Percentiles rank a stretch among this genome's conserved stretches.
phyloP scores from a whole-genome alignment of 2,113 vertebrate species.

The Dicaeum eximium region DNA sequence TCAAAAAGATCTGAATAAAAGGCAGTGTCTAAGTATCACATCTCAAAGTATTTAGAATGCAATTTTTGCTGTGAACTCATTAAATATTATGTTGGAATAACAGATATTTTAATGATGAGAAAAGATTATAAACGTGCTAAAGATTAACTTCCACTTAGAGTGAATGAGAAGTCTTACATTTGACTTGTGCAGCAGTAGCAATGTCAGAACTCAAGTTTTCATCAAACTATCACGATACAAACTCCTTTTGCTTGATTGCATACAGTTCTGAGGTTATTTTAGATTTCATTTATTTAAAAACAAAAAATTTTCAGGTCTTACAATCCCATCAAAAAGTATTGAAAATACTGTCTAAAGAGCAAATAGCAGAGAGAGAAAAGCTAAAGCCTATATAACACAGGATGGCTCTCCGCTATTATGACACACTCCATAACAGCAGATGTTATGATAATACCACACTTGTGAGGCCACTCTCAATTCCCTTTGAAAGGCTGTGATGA shows the following conservation, averaged over 20 bases:
- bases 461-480: background rate
- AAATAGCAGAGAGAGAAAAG: background rate
- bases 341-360: background rate
- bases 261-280: background rate
- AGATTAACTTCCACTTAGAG: background rate
- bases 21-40: background rate
- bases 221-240: background rate
- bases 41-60: conserved; percentile 3
- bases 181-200: background rate
- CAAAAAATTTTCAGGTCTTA: background rate
- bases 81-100: conserved; percentile 11
- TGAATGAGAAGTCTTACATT: background rate
- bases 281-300: background rate
- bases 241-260: background rate
- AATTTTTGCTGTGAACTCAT: background rate
- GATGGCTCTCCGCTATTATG: background rate
- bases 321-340: background rate
- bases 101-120: background rate
- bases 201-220: background rate
- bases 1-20: background rate
- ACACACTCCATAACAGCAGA: background rate
- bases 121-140: background rate
- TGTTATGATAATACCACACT: background rate
- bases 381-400: background rate
- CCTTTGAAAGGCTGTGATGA: background rate